Conservation (phyloP, 2,888 invertebrate species). For the Acrobasis consociella region DNA sequence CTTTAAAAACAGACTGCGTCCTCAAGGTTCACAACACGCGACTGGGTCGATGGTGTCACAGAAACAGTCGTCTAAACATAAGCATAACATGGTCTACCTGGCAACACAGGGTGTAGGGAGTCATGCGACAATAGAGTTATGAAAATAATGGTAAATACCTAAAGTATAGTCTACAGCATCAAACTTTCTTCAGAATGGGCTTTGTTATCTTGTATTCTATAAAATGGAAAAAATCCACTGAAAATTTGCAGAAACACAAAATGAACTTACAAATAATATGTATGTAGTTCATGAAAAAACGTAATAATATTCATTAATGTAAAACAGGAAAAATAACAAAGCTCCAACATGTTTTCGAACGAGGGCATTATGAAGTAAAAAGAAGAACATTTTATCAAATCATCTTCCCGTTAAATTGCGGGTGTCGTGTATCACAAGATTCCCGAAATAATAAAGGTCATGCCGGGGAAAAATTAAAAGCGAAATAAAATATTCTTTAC, state of each 20-base stretch:
- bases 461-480: constrained; percentile 6
- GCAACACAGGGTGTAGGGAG: constrained; percentile 15
- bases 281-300: too few species aligned
- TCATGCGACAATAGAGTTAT: constrained; percentile 17
- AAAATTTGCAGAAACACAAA: too few species aligned
- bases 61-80: constrained; percentile 19
- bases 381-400: background rate
- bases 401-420: background rate
- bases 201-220: too few species aligned
- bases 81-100: constrained; percentile 17
- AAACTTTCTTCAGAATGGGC: constrained; percentile 1
- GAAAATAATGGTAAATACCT: constrained; percentile 17
- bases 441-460: constrained; percentile 12
- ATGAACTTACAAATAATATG: too few species aligned
- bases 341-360: background rate
- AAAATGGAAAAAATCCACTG: too few species aligned
- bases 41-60: constrained; percentile 26
- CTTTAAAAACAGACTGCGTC: background rate
- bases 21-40: constrained; percentile 22
- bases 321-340: too few species aligned
- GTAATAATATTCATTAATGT: too few species aligned
- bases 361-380: background rate
- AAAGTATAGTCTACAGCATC: background rate
- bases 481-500: constrained; percentile 15
- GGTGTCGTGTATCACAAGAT: constrained; percentile 7